These are phyloP conservation scores for Hippopotamyrus pictus DNA, from an alignment of 2,797 vertebrate species.

Conservation along the genomic window DNA sequence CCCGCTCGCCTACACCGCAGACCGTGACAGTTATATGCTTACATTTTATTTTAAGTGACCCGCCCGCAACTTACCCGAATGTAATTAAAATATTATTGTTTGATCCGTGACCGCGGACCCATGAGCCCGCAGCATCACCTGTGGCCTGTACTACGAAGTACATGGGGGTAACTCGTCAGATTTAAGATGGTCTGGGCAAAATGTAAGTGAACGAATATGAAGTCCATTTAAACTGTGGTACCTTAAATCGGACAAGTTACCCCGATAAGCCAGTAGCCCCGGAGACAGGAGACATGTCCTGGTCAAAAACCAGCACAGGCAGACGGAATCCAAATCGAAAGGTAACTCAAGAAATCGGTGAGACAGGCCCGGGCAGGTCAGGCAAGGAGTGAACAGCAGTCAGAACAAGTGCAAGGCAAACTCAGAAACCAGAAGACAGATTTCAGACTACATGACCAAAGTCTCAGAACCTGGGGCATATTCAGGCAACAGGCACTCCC, in stretches of 20 bases:
- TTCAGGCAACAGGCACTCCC: background rate
- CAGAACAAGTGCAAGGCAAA: background rate
- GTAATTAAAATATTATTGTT: background rate
- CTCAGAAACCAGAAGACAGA: background rate
- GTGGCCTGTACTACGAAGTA: too few species aligned
- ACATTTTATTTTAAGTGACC: background rate
- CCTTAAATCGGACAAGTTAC: too few species aligned
- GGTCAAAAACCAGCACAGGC: background rate
- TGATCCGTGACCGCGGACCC: too few species aligned
- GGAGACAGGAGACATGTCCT: background rate
- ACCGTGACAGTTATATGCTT: too few species aligned
- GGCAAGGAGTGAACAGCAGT: background rate
- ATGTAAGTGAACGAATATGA: too few species aligned
- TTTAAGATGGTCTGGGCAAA: too few species aligned
- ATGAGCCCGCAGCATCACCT: too few species aligned
- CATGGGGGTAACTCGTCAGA: too few species aligned
- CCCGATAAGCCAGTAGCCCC: too few species aligned
- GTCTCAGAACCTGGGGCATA: background rate
- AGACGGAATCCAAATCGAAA: background rate
- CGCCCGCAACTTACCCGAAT: background rate
- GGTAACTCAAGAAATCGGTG: background rate
- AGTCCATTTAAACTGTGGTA: too few species aligned
- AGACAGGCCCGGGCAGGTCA: background rate
- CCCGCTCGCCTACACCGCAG: too few species aligned
- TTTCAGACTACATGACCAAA: background rate